A percentile compares a stretch with the other conserved stretches of the same genome.
These are phyloP conservation scores for Melanotaenia maccullochi DNA, from an alignment of 2,797 vertebrate species.

Conservation along the genomic window DNA sequence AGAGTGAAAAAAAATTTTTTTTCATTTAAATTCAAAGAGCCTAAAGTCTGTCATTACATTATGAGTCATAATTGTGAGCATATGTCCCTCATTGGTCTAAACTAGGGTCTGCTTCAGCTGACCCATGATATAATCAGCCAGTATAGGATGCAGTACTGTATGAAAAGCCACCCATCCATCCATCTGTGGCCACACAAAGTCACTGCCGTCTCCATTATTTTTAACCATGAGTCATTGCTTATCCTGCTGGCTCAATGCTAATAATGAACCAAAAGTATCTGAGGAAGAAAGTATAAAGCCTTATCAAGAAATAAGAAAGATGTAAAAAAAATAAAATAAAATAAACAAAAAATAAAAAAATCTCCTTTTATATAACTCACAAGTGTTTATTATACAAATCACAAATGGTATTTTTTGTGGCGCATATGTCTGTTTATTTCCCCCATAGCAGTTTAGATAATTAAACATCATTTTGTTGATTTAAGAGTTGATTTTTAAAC, in stretches of 20 bases:
- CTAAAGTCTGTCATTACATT: not conserved
- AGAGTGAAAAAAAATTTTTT: not conserved
- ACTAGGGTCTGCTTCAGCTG: constrained; percentile 24
- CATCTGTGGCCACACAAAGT: constrained; percentile 53
- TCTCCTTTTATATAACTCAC: too few species aligned
- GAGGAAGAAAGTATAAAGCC: not conserved
- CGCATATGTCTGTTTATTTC: too few species aligned
- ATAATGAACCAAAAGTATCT: constrained; percentile 44
- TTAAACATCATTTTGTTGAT: not conserved
- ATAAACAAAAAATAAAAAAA: too few species aligned
- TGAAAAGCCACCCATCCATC: constrained; percentile 28
- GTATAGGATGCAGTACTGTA: constrained; percentile 18
- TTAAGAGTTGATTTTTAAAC: not conserved
- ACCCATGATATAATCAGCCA: constrained; percentile 36
- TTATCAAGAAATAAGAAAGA: not conserved
- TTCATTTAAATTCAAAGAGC: not conserved
- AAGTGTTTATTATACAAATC: not conserved
- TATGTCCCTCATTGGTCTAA: constrained; percentile 16
- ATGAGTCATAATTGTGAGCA: constrained; percentile 20
- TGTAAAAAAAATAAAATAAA: too few species aligned
- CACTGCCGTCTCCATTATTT: constrained; percentile 48
- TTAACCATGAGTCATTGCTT: constrained; percentile 57
- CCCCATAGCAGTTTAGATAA: too few species aligned
- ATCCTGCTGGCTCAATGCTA: constrained; percentile 50
- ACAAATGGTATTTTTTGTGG: too few species aligned